Percentiles rank a stretch among this genome's conserved stretches.
phyloP scores from a whole-genome alignment of 2,888 invertebrate species.

The Dugesia japonica region DNA sequence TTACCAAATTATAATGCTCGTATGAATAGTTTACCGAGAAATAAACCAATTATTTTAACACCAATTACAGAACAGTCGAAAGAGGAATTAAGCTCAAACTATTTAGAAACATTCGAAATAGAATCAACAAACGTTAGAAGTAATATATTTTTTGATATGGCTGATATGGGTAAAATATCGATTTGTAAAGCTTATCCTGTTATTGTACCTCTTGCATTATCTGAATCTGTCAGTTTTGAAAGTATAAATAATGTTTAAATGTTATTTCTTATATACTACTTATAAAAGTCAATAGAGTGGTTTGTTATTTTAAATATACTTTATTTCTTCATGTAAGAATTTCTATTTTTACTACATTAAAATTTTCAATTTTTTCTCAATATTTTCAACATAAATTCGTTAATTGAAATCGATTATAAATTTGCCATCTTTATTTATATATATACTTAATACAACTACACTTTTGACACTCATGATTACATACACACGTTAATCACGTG shows the following conservation, averaged over 20 bases:
- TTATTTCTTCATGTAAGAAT: too few relatives aligned
- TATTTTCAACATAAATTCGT: too few relatives aligned
- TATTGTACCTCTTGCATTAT: neutral
- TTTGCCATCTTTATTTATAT: too few relatives aligned
- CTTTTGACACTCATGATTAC: too few relatives aligned
- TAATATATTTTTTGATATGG: slow-evolving; percentile 3
- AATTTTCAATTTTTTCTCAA: too few relatives aligned
- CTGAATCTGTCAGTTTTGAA: neutral
- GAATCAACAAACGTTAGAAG: neutral
- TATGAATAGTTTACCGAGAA: neutral
- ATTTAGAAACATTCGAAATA: slow-evolving; percentile 7
- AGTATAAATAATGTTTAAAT: neutral
- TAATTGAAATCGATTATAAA: too few relatives aligned
- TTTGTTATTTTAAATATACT: too few relatives aligned
- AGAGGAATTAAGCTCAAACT: slow-evolving; percentile 15
- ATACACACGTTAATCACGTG: too few relatives aligned
- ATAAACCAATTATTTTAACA: neutral
- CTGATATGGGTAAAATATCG: neutral
- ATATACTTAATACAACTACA: too few relatives aligned
- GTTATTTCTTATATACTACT: neutral
- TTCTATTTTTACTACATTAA: too few relatives aligned
- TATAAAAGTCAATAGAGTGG: too few relatives aligned
- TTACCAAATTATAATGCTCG: slow-evolving; percentile 6
- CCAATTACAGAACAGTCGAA: neutral
- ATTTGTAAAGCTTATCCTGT: neutral